Percentiles rank a stretch among this genome's conserved stretches.
phyloP scores from a whole-genome alignment of 2,113 vertebrate species.

The Redunca redunca region DNA sequence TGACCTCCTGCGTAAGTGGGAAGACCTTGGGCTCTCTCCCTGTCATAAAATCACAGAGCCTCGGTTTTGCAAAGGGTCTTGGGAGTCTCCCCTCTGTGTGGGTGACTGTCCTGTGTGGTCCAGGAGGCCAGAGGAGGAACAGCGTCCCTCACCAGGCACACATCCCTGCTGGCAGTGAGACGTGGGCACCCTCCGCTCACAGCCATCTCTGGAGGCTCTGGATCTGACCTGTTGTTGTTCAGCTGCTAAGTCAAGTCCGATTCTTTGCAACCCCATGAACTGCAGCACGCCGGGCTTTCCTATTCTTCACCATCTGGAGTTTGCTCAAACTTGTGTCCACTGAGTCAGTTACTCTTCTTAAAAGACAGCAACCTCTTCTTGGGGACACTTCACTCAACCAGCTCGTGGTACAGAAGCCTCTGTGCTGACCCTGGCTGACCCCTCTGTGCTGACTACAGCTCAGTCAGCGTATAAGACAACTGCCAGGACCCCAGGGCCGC shows the following conservation, averaged over 20 bases:
- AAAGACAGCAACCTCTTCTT: neutral
- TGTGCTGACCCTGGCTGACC: neutral
- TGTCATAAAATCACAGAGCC: neutral
- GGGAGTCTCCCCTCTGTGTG: neutral
- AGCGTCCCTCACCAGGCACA: neutral
- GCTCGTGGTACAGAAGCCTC: neutral
- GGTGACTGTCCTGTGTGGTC: neutral
- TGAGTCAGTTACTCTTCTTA: neutral
- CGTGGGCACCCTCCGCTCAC: rapidly evolving
- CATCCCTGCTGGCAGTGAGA: neutral
- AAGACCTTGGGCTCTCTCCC: neutral
- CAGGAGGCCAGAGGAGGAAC: neutral
- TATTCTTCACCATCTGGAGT: neutral
- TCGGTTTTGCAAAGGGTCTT: neutral
- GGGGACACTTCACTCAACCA: neutral
- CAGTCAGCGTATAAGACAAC: rapidly evolving
- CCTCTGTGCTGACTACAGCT: neutral
- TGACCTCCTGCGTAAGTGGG: neutral
- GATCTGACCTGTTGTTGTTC: neutral
- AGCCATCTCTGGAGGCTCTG: neutral
- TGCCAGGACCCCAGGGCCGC: neutral
- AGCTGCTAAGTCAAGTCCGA: rapidly evolving
- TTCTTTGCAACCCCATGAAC: neutral
- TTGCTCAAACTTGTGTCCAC: neutral
- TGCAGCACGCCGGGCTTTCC: neutral